Evolutionary conservation across 2,888 invertebrate genomes (phyloP).

Genomic region (Pristionchus arcanus): DNA sequence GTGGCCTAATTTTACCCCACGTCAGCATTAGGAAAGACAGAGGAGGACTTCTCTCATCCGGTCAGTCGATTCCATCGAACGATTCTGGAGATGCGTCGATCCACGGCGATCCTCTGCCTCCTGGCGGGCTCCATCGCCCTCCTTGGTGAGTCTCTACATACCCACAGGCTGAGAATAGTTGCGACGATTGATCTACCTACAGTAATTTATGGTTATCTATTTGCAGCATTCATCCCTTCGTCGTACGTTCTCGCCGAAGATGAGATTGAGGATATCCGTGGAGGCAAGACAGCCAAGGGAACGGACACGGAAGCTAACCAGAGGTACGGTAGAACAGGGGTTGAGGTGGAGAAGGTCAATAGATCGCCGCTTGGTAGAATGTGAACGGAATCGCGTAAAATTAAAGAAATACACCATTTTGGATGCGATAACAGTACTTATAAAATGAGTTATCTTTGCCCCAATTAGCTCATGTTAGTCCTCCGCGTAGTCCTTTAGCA

Average conservation of each 20-base stretch:
- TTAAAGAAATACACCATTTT: too few relatives aligned
- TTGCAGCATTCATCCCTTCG: constrained; percentile 60
- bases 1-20: neutral
- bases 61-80: constrained; percentile 44
- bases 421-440: too few relatives aligned
- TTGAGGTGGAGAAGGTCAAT: neutral
- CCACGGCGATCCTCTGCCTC: constrained; percentile 58
- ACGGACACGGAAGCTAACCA: constrained; percentile 93
- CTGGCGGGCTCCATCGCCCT: constrained; percentile 45
- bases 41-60: neutral
- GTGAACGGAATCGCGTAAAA: neutral
- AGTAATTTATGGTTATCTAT: neutral
- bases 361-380: neutral
- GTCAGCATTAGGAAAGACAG: constrained; percentile 49
- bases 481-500: too few relatives aligned
- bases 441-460: too few relatives aligned
- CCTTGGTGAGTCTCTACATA: constrained; percentile 43
- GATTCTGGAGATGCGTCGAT: constrained; percentile 55
- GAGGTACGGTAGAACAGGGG: constrained; percentile 78
- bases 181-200: neutral
- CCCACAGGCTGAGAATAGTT: neutral
- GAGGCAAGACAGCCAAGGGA: constrained; percentile 81
- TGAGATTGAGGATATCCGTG: constrained; percentile 70
- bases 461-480: too few relatives aligned
- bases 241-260: constrained; percentile 66